Percentiles rank a stretch among this genome's conserved stretches.
Conservation (phyloP, 2,797 vertebrate genomes). For the Carcharodon carcharias region DNA sequence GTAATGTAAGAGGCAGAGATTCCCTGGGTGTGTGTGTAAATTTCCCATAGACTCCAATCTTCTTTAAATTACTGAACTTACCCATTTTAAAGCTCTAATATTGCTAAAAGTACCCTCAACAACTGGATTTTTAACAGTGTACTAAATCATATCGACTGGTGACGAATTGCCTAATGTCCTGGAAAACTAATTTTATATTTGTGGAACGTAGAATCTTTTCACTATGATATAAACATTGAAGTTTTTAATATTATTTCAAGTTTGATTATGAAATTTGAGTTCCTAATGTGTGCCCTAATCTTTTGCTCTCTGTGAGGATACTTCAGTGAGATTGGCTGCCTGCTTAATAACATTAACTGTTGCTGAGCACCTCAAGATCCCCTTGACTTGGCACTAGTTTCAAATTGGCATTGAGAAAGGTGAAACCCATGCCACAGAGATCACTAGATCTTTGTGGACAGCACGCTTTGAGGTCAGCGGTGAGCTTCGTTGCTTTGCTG, state of each 20-base stretch:
- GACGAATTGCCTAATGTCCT: not conserved
- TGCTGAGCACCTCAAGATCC: not conserved
- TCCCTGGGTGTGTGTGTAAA: no score
- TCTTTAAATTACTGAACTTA: no score
- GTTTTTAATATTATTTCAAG: no score
- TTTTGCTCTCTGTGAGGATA: not conserved
- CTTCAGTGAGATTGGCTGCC: not conserved
- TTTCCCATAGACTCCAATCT: no score
- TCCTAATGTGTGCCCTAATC: not conserved
- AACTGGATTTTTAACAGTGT: not conserved
- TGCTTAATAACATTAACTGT: not conserved
- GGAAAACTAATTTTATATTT: not conserved
- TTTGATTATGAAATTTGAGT: no score
- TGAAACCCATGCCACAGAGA: no score
- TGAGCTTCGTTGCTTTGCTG: no score
- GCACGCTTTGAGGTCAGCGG: no score
- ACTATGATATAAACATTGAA: no score
- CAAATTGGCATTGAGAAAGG: not conserved
- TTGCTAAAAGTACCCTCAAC: not conserved
- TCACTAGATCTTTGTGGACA: no score
- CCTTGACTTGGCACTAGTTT: not conserved
- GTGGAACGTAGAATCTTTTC: not conserved
- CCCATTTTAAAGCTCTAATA: no score
- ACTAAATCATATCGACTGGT: not conserved
- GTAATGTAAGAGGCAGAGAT: no score